Conservation (phyloP, 2,797 vertebrate species). For the Mus caroli region DNA sequence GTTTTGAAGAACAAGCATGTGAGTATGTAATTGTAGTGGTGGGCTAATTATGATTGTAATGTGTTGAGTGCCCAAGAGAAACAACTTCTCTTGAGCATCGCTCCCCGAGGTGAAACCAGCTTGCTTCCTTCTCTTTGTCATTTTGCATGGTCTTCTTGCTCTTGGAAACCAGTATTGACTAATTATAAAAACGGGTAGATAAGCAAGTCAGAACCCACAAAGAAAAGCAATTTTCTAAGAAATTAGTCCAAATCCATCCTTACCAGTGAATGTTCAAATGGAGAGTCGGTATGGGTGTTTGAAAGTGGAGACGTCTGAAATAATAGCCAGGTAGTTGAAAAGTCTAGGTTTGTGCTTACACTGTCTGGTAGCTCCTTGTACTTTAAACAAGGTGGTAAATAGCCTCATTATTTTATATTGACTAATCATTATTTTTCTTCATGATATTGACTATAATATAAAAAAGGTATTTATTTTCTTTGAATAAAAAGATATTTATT, state of each 20-base stretch:
- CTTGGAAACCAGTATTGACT: conserved; percentile 49
- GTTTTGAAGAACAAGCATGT: conserved; percentile 46
- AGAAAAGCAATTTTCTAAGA: conserved; percentile 50
- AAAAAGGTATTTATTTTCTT: conserved; percentile 51
- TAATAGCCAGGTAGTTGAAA: conserved; percentile 21
- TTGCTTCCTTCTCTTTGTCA: conserved; percentile 28
- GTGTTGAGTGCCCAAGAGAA: conserved; percentile 22
- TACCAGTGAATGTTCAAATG: conserved; percentile 47
- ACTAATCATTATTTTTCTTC: conserved; percentile 48
- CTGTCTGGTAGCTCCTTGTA: not conserved
- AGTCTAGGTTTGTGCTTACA: conserved; percentile 37
- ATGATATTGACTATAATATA: conserved; percentile 53
- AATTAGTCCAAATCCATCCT: conserved; percentile 56
- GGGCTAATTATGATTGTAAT: conserved; percentile 37
- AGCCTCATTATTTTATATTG: conserved; percentile 54
- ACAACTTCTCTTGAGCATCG: conserved; percentile 21
- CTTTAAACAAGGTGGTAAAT: not conserved
- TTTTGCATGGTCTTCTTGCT: conserved; percentile 29
- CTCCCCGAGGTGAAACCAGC: conserved; percentile 45
- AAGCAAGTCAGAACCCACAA: conserved; percentile 53
- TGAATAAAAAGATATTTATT: conserved; percentile 53
- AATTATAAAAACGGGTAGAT: conserved; percentile 66
- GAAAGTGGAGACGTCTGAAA: conserved; percentile 46
- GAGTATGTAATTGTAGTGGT: conserved; percentile 41
- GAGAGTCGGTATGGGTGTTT: conserved; percentile 25